phyloP scores from a whole-genome alignment of 1,140 invertebrate species.

The Temnothorax nylanderi region DNA sequence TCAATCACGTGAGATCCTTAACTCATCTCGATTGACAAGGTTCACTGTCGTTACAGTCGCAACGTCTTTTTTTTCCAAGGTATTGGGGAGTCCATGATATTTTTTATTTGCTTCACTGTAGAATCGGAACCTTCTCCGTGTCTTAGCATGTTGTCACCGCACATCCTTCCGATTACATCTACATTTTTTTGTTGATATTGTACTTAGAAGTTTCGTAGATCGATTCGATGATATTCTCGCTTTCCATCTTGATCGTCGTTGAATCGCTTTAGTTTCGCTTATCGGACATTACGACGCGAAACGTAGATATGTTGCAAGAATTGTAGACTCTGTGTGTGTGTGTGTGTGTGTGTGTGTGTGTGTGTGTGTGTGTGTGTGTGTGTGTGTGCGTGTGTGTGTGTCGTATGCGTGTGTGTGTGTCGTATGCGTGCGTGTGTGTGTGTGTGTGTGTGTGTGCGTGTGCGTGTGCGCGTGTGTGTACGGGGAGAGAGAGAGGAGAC shows the following conservation, averaged over 20 bases:
- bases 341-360: too few species aligned
- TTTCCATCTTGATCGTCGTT: background rate
- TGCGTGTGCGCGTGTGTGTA: too few species aligned
- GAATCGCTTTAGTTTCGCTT: slow-evolving; percentile 4
- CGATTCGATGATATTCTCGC: background rate
- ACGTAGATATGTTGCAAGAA: background rate
- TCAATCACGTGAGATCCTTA: slow-evolving; percentile 10
- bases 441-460: too few species aligned
- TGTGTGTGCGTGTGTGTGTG: too few species aligned
- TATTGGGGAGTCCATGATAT: background rate
- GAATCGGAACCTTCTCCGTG: background rate
- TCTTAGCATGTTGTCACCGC: background rate
- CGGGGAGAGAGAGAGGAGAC: too few species aligned
- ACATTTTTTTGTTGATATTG: slow-evolving; percentile 15
- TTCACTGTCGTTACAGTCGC: background rate
- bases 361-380: too few species aligned
- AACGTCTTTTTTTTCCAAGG: background rate
- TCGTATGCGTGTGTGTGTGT: too few species aligned
- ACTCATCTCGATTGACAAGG: slow-evolving; percentile 6
- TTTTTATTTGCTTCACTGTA: slow-evolving; percentile 20
- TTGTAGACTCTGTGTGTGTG: slow-evolving; percentile 5
- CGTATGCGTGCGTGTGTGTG: too few species aligned
- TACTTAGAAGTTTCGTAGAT: slow-evolving; percentile 28
- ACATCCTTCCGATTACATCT: background rate
- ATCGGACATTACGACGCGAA: background rate